Conservation (phyloP, 2,113 vertebrate species). For the Rattus norvegicus region GRCr8 NC_086025.1:110981501-110982000, state of each 20-base stretch:
- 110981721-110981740: neutral
- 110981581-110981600: slow-evolving; percentile 71
- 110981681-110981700: neutral
- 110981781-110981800: neutral
- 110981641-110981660: neutral
- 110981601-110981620: slow-evolving; percentile 79
- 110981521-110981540: slow-evolving; percentile 70
- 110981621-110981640: slow-evolving; percentile 16
- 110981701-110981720: neutral
- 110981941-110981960: neutral
- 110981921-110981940: neutral
- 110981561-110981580: slow-evolving; percentile 71
- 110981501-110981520: slow-evolving; percentile 76
- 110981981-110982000: neutral
- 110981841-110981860: neutral
- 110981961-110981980: neutral
- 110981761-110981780: neutral
- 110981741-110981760: neutral
- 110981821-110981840: neutral
- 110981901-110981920: neutral
- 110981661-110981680: neutral
- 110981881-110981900: neutral
- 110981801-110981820: neutral
- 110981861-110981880: no score
- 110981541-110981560: slow-evolving; percentile 78